Percentiles rank a stretch among this genome's conserved stretches.
Conservation (phyloP, 2,797 vertebrate species). For the Apogon talboti region DNA sequence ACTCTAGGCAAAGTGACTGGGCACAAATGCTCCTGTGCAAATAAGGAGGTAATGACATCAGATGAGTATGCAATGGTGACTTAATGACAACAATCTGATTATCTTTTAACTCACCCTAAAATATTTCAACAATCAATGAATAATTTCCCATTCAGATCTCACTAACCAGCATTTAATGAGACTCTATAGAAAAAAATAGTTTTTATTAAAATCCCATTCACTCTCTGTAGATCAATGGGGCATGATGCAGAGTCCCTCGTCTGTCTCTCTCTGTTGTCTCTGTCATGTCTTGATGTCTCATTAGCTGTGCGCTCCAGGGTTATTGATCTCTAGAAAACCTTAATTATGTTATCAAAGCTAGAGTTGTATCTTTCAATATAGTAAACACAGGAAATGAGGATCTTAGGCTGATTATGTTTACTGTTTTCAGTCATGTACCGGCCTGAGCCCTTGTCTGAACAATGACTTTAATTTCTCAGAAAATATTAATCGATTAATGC, state of each 20-base stretch:
- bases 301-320: conserved; percentile 58
- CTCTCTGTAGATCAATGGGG: conserved; percentile 15
- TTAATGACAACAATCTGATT: conserved; percentile 38
- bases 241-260: conserved; percentile 19
- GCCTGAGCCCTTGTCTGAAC: conserved; percentile 3
- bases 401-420: conserved; percentile 67
- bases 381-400: conserved; percentile 76
- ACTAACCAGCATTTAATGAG: conserved; percentile 29
- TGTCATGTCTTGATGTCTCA: conserved; percentile 57
- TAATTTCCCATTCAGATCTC: conserved; percentile 32
- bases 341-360: conserved; percentile 72
- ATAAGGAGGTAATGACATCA: conserved; percentile 30
- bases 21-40: conserved; percentile 11
- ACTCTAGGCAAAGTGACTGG: conserved; percentile 20
- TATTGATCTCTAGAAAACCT: conserved; percentile 70
- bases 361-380: conserved; percentile 57
- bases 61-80: conserved; percentile 19
- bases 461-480: not conserved
- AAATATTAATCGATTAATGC: conserved; percentile 43
- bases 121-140: conserved; percentile 20
- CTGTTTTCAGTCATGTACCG: conserved; percentile 54
- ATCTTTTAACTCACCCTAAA: conserved; percentile 37
- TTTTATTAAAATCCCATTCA: conserved; percentile 21
- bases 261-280: conserved; percentile 26
- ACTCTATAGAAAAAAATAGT: conserved; percentile 2